Conservation (phyloP, 2,797 vertebrate species). For the Brachyrhaphis roseni region DNA sequence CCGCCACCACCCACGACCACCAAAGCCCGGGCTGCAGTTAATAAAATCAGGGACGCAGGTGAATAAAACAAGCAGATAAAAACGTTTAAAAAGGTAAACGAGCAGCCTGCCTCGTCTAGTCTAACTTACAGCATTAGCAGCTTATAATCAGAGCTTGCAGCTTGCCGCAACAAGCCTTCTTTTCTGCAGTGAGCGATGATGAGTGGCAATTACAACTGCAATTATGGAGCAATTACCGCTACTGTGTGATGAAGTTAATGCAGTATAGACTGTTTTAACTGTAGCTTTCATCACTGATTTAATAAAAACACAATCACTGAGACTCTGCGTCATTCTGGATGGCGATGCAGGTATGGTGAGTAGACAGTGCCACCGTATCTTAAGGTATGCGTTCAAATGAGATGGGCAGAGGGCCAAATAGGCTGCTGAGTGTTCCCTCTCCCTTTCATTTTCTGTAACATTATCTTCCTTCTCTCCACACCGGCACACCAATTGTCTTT, state of each 20-base stretch:
- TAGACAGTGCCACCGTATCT: conserved; percentile 60
- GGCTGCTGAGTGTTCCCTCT: conserved; percentile 40
- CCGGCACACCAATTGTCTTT: conserved; percentile 63
- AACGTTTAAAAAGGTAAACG: neutral
- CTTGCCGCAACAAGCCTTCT: conserved; percentile 49
- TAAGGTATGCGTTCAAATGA: conserved; percentile 67
- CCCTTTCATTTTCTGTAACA: conserved; percentile 67
- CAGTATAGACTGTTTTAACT: conserved; percentile 20
- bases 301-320: conserved; percentile 56
- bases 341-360: conserved; percentile 48
- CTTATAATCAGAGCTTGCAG: conserved; percentile 27
- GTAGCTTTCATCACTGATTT: conserved; percentile 57
- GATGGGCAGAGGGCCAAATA: conserved; percentile 57
- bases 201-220: conserved; percentile 48
- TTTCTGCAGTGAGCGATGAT: conserved; percentile 53
- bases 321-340: conserved; percentile 46
- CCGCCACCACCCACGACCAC: conserved; percentile 57
- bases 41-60: conserved; percentile 87
- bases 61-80: conserved; percentile 55
- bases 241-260: conserved; percentile 32
- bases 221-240: conserved; percentile 50
- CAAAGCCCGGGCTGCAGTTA: conserved; percentile 74
- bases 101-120: conserved; percentile 10
- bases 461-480: conserved; percentile 55
- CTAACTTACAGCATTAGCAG: conserved; percentile 44